Percentiles rank a stretch among this genome's conserved stretches.
These are phyloP conservation scores for Mechanitis mazaeus DNA, from an alignment of 2,888 invertebrate species.

Conservation along the genomic window DNA sequence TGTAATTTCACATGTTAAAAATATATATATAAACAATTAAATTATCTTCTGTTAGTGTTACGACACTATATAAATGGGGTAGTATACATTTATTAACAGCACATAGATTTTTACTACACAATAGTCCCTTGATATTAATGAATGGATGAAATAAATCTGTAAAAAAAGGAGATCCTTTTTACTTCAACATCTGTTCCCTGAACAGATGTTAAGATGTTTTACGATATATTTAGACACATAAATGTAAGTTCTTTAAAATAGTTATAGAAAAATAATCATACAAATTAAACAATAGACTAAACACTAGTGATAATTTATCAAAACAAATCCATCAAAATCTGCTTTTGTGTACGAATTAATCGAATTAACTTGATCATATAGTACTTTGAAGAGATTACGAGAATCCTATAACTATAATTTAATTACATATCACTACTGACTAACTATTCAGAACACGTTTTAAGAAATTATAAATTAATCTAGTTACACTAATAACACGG, in stretches of 20 bases:
- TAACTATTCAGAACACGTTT: constrained; percentile 14
- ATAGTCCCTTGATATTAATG: constrained; percentile 3
- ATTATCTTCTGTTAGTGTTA: no score
- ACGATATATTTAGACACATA: constrained; percentile 4
- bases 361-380: constrained; percentile 1
- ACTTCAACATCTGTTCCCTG: constrained; percentile 13
- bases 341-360: constrained; percentile 11
- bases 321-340: constrained; percentile 3
- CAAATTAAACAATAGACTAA: constrained; percentile 7
- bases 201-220: constrained; percentile 4
- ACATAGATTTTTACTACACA: not conserved
- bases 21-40: no score
- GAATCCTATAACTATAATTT: constrained; percentile 7
- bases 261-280: not conserved
- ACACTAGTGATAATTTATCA: constrained; percentile 20
- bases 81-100: no score
- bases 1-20: no score
- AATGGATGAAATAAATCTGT: constrained; percentile 18
- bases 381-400: not conserved
- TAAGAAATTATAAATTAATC: constrained; percentile 16
- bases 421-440: constrained; percentile 24
- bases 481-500: constrained; percentile 24
- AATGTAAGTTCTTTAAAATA: not conserved
- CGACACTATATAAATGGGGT: no score
- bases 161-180: constrained; percentile 16